Percentiles rank a stretch among this genome's conserved stretches.
phyloP scores from a whole-genome alignment of 2,888 invertebrate species.

The Lysandra coridon region DNA sequence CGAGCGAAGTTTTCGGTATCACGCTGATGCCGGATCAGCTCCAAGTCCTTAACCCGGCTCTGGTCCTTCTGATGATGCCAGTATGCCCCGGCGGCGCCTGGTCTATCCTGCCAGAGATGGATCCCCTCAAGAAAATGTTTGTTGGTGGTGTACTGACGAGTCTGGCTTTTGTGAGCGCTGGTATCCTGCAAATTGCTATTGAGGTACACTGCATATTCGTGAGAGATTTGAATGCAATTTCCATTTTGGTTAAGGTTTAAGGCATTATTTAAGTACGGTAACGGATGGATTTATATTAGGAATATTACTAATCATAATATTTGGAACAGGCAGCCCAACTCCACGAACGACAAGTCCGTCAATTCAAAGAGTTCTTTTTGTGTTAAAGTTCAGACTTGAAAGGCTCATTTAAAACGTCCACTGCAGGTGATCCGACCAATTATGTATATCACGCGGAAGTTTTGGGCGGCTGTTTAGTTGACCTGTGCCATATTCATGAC shows the following conservation, averaged over 20 bases:
- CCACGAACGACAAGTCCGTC: no score
- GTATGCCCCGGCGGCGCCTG: conserved; percentile 76
- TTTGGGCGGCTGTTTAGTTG: background rate
- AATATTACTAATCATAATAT: no score
- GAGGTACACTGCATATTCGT: conserved; percentile 51
- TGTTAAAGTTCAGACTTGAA: no score
- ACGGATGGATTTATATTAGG: no score
- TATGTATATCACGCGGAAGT: background rate
- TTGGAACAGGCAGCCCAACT: no score
- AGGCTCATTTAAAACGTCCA: no score
- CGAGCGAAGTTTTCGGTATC: conserved; percentile 77
- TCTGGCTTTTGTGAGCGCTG: conserved; percentile 82
- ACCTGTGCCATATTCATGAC: background rate
- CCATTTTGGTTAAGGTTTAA: no score
- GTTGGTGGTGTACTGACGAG: conserved; percentile 85
- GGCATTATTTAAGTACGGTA: no score
- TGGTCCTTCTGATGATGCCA: conserved; percentile 87
- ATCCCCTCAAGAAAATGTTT: conserved; percentile 87
- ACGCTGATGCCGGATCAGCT: conserved; percentile 89
- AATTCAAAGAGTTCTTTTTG: no score
- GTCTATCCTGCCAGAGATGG: conserved; percentile 66
- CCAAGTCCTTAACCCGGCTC: conserved; percentile 87
- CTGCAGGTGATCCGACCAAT: background rate
- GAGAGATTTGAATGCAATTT: no score
- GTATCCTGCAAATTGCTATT: conserved; percentile 82